These are phyloP conservation scores for Acleris cristana DNA, from an alignment of 2,888 invertebrate species.

Conservation along the genomic window DNA sequence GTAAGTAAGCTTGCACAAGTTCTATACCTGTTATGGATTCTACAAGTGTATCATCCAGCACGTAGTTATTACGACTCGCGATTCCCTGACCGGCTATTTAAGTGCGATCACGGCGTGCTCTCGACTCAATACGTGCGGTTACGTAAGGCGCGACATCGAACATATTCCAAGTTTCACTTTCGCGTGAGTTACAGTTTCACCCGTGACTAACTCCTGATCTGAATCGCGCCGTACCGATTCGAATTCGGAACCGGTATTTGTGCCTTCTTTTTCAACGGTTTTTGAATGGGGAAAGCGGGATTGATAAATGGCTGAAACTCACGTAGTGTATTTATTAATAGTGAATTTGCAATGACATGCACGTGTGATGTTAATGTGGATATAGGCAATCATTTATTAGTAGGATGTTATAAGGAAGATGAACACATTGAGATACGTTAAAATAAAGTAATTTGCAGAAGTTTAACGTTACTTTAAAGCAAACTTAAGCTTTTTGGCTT, in stretches of 20 bases:
- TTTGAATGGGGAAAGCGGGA: constrained; percentile 28
- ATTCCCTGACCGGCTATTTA: constrained; percentile 28
- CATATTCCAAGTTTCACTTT: constrained; percentile 76
- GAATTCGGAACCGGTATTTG: constrained; percentile 60
- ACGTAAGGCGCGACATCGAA: constrained; percentile 65
- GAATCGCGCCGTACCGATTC: constrained; percentile 46
- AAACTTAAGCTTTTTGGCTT: neutral
- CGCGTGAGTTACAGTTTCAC: constrained; percentile 71
- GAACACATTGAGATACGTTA: too few relatives aligned
- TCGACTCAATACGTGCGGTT: constrained; percentile 52
- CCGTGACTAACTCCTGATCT: constrained; percentile 45
- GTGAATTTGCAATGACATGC: neutral
- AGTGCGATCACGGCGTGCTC: constrained; percentile 35
- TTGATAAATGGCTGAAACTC: constrained; percentile 23
- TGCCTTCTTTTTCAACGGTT: constrained; percentile 47
- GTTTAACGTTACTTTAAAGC: too few relatives aligned
- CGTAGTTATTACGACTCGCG: constrained; percentile 25
- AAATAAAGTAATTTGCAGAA: too few relatives aligned
- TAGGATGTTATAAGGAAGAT: too few relatives aligned
- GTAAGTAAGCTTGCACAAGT: neutral
- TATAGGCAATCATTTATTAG: too few relatives aligned
- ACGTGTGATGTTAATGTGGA: too few relatives aligned
- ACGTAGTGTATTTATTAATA: constrained; percentile 3
- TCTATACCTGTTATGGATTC: constrained; percentile 9
- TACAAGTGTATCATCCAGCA: constrained; percentile 17